These are phyloP conservation scores for Zoanthus sociatus DNA, from an alignment of 92 coral and sea anemone species.

Conservation along the genomic window DNA sequence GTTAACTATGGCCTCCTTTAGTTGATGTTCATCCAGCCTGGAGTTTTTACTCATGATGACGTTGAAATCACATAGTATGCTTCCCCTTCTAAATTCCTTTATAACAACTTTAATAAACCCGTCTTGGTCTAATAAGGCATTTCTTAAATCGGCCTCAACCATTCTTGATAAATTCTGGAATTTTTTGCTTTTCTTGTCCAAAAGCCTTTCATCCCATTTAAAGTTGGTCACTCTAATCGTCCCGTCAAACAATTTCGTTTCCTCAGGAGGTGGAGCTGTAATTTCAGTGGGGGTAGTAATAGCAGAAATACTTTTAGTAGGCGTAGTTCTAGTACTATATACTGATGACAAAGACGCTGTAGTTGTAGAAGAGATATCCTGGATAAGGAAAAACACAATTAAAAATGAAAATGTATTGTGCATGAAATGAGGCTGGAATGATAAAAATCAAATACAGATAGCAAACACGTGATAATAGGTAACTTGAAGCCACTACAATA, in stretches of 20 bases:
- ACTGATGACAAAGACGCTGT: no score
- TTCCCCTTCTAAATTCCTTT: constrained; percentile 56
- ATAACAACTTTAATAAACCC: constrained; percentile 45
- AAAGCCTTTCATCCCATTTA: constrained; percentile 31
- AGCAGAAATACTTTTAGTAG: no score
- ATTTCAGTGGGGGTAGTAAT: neutral
- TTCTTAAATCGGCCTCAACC: neutral
- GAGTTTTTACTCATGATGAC: constrained; percentile 38
- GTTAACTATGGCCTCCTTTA: neutral
- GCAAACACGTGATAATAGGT: no score
- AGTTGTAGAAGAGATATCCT: no score
- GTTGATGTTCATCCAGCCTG: neutral
- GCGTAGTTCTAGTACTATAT: no score
- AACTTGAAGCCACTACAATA: no score
- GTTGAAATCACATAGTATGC: constrained; percentile 60
- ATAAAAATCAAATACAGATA: no score
- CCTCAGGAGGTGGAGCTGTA: neutral
- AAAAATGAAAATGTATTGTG: no score
- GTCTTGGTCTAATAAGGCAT: neutral
- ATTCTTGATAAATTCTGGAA: constrained; percentile 30
- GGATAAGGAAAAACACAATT: no score
- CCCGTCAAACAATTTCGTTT: constrained; percentile 19
- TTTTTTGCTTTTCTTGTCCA: constrained; percentile 4
- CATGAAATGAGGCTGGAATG: no score
- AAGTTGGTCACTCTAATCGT: constrained; percentile 19